Base-by-base conservation (phyloP, 2,888 invertebrate genomes). In the Troilus luridus region DNA sequence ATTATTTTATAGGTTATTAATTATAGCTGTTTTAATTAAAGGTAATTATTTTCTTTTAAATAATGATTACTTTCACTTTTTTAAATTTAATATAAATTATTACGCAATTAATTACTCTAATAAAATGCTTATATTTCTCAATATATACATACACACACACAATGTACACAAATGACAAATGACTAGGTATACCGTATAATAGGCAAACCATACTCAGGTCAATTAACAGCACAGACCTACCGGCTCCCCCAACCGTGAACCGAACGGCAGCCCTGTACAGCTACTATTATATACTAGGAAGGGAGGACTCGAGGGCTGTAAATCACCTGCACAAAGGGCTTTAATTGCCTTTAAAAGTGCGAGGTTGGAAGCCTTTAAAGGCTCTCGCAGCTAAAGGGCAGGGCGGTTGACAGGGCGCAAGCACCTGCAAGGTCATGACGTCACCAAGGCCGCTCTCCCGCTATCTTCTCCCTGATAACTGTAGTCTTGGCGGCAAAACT, bases 381-480 rank as follows among this genome's bases (percentile, higher is more conserved):
- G 56, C 21, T 9, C 19, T 7, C 17, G 5, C 10, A 88, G 60
- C 41, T 59, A 64, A 60, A 60, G 62, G 62, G 88, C 62, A 60
- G 62, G 11, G 17, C 12, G 88, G 41, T 27, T 62, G 88, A 27
- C 56, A 62, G 58, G 64, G 21, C 64, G 56, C 89, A 41, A 62
- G 60, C 88, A 60, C 88, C 60, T 88, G 59, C 88, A 88, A 88
- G 88, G 88, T 58, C 88, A 41, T 88, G 88, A 88, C 88, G 88
- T 88, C 88, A 88, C 59, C 88, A 88, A 88, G 88, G 88, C 62
- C 88, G 27, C 19, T 58, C 88, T 62, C 88, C 88, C 60, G 59
- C 88, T 60, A 62, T 62, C 88, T 62, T 14, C 21, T 11, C 27
- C 12, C 62, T 88, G 62, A 62, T 88, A 88, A 85, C 85, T 54